phyloP scores from a whole-genome alignment of 2,888 invertebrate genomes.

The Buathra laborator region DNA sequence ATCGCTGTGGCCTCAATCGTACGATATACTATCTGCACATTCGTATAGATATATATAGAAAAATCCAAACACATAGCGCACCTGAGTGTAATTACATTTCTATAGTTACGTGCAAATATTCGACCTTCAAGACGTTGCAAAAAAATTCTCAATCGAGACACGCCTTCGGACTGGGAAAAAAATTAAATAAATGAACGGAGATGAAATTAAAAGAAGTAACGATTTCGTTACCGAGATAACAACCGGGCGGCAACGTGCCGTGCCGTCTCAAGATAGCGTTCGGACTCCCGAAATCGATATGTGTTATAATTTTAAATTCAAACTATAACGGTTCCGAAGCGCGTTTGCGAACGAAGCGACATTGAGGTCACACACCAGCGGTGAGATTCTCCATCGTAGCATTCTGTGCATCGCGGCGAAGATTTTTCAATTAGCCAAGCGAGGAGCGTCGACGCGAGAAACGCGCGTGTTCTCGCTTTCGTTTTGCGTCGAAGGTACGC shows the following conservation, averaged over 20 bases:
- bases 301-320: conserved; percentile 27
- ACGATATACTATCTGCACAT: background rate
- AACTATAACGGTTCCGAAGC: conserved; percentile 21
- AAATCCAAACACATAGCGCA: background rate
- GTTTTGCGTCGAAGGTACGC: conserved; percentile 23
- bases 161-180: conserved; percentile 17
- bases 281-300: conserved; percentile 41
- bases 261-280: background rate
- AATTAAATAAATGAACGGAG: background rate
- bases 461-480: conserved; percentile 14
- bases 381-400: conserved; percentile 15
- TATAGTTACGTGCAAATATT: conserved; percentile 35
- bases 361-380: conserved; percentile 20
- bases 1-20: conserved; percentile 50
- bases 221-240: conserved; percentile 7
- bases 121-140: conserved; percentile 12
- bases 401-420: conserved; percentile 31
- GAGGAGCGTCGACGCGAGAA: conserved; percentile 14
- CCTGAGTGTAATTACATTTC: conserved; percentile 38
- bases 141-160: conserved; percentile 14
- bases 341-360: conserved; percentile 16
- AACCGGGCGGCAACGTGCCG: background rate
- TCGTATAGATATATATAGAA: background rate
- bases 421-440: conserved; percentile 45
- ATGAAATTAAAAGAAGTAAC: conserved; percentile 18